Conservation (phyloP, 23 tunicate genomes). For the Styela clava region DNA sequence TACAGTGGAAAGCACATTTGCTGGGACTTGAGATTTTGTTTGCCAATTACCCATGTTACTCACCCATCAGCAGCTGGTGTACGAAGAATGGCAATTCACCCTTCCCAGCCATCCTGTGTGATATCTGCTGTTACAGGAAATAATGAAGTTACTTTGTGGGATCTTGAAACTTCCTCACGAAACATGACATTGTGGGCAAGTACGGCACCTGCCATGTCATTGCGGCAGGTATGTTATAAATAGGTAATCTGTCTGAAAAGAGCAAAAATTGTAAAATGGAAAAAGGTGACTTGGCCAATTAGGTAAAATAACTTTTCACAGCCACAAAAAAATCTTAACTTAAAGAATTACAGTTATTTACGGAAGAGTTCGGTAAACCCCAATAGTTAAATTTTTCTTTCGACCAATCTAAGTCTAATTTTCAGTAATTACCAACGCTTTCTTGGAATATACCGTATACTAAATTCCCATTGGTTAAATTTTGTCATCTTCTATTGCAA, state of each 20-base stretch:
- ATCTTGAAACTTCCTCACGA: constrained; percentile 74
- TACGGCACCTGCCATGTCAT: constrained; percentile 62
- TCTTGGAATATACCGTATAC: no score
- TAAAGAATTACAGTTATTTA: no score
- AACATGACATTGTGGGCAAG: constrained; percentile 83
- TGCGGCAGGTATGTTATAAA: constrained; percentile 12
- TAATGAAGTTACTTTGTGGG: constrained; percentile 85
- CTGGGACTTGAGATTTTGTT: constrained; percentile 89
- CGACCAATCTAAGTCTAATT: no score
- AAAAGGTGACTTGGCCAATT: no score
- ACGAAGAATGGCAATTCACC: constrained; percentile 52
- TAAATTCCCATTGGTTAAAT: no score
- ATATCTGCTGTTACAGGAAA: constrained; percentile 80
- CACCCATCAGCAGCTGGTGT: constrained; percentile 68
- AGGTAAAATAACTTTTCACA: no score
- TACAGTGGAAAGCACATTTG: constrained; percentile 48
- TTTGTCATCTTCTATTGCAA: no score
- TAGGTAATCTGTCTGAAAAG: neutral
- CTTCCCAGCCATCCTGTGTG: constrained; percentile 58
- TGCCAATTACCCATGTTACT: constrained; percentile 70
- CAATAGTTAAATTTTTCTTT: no score
- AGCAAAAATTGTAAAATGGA: no score
- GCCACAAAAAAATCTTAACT: no score
- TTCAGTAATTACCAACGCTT: no score
- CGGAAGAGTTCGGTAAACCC: no score